Base-by-base conservation (phyloP, 1,140 invertebrate genomes). In the Halyomorpha halys region DNA sequence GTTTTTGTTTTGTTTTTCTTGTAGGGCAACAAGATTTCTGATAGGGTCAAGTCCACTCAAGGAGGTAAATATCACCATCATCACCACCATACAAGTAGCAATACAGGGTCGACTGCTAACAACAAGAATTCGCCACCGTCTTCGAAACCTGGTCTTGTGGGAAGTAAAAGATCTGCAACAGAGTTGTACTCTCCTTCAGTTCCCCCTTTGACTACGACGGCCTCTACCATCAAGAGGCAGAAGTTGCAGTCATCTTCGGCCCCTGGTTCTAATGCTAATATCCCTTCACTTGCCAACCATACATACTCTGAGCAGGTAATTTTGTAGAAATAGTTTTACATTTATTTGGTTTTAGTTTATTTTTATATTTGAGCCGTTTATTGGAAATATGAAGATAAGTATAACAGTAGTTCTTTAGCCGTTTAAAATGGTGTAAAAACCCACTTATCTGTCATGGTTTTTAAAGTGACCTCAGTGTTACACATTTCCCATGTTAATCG, bases 141-240 rank as follows among this genome's bases (percentile, higher is more conserved):
- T 9, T 5, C n/a, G n/a, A 56, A 56, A 27, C 27, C 59, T 9
- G 21, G 30, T 30, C n/a, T 39, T 11, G 34, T 44, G 4, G 30
- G 30, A 5, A 19, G 18, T 13, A 63, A 63, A n/a, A n/a, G 61
- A 2, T 53, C 61, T 53, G 21, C 30, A 18, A 23, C 44, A 8
- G 63, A 59, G 6, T 16, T 56, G 11, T 59, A 64, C 34, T 27
- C 63, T 21, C 47, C 62, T 34, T 27, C 63, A 44, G 19, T 47
- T 44, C 30, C 51, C 39, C 47, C 54, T 1, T 6, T 56, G 23
- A 15, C 53, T 23, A 16, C 53, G 8, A 16, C 53, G 2, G 21
- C 56, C 44, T 53, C 49, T 59, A 21, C 51, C 0, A 44, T 54
- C n/a, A 64, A 59, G 53, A 64, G 39, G 25, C 63, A 44, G 6